Evolutionary conservation across 2,113 vertebrate species (phyloP).

Genomic region (Xyliphius kryptos): DNA sequence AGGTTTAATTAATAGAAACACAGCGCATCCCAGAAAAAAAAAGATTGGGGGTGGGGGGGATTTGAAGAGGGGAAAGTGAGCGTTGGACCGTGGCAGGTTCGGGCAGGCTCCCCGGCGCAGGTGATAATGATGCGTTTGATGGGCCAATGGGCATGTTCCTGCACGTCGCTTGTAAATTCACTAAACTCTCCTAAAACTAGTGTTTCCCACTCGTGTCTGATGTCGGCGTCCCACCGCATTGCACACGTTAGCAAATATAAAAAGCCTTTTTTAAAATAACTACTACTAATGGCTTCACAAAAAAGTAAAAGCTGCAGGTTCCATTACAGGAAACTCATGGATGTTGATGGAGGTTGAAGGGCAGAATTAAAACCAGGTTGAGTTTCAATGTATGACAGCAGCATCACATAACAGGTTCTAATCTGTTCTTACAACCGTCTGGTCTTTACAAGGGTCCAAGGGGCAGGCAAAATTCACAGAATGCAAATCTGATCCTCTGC

Average conservation of each 20-base stretch:
- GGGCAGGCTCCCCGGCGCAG: constrained; percentile 69
- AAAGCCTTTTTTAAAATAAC: no score
- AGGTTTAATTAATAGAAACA: no score
- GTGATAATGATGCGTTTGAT: constrained; percentile 96
- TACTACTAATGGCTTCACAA: no score
- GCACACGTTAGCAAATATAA: neutral
- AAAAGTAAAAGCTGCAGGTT: neutral
- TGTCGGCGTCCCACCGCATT: neutral
- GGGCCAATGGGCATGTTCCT: constrained; percentile 75
- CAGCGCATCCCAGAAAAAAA: no score
- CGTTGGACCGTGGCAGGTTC: constrained; percentile 66
- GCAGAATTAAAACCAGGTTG: neutral
- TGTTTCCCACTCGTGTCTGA: constrained; percentile 3
- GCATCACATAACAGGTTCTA: neutral
- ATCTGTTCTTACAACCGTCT: constrained; percentile 10
- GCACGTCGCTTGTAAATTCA: constrained; percentile 85
- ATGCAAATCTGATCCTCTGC: neutral
- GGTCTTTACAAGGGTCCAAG: neutral
- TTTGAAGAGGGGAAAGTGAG: constrained; percentile 21
- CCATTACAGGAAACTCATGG: neutral
- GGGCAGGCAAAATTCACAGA: no score
- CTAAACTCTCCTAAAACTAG: constrained; percentile 76
- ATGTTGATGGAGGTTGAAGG: no score
- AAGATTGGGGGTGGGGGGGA: no score
- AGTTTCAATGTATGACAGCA: neutral